Percentiles rank a stretch among this genome's conserved stretches.
These are phyloP conservation scores for Neoaliturus tenellus DNA, from an alignment of 2,888 invertebrate genomes.

Conservation along the genomic window DNA sequence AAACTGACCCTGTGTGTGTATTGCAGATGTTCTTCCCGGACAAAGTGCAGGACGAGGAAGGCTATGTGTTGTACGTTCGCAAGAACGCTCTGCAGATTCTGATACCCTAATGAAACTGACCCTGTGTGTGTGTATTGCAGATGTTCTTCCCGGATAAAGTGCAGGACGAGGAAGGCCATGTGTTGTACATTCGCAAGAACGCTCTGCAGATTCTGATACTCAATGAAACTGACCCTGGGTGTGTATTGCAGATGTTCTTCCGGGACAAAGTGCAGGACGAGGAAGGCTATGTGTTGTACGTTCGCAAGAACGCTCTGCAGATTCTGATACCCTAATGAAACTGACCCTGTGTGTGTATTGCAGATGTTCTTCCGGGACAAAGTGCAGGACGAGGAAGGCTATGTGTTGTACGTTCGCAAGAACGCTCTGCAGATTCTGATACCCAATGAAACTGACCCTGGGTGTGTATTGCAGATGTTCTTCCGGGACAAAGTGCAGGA, in stretches of 20 bases:
- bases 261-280: slow-evolving; percentile 87
- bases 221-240: too few relatives aligned
- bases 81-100: slow-evolving; percentile 97
- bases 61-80: slow-evolving; percentile 92
- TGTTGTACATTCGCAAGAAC: too few relatives aligned
- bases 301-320: slow-evolving; percentile 96
- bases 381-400: slow-evolving; percentile 88
- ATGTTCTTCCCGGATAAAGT: too few relatives aligned
- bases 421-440: slow-evolving; percentile 97
- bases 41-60: slow-evolving; percentile 87
- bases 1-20: too few relatives aligned
- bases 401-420: slow-evolving; percentile 92
- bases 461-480: too few relatives aligned
- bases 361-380: slow-evolving; percentile 89
- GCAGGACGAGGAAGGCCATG: too few relatives aligned
- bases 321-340: slow-evolving; percentile 96
- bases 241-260: slow-evolving; percentile 84
- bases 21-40: slow-evolving; percentile 88
- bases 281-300: slow-evolving; percentile 91
- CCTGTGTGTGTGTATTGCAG: too few relatives aligned
- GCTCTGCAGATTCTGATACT: too few relatives aligned
- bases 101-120: too few relatives aligned
- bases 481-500: too few relatives aligned
- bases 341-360: too few relatives aligned
- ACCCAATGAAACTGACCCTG: too few relatives aligned